A percentile compares a stretch with the other conserved stretches of the same genome.
Evolutionary conservation across 2,888 invertebrate species (phyloP).

Genomic region (Hypselothyrea guttata): DNA sequence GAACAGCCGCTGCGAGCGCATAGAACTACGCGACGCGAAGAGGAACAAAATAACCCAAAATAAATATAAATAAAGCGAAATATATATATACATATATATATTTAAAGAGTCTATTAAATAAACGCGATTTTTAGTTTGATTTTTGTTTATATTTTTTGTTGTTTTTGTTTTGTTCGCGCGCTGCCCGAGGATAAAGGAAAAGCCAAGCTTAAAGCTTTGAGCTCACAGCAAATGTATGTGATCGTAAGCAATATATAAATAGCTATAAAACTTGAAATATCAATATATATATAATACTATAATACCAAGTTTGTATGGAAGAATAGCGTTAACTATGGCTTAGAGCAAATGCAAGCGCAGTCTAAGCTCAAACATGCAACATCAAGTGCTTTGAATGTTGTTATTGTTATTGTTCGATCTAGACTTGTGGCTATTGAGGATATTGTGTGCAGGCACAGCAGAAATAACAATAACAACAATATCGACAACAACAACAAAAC

Average conservation of each 20-base stretch:
- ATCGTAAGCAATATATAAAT: too few species aligned
- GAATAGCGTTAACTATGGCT: background rate
- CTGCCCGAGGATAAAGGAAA: constrained; percentile 7
- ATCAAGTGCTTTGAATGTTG: constrained; percentile 1
- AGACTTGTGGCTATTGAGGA: constrained; percentile 6
- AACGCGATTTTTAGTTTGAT: constrained; percentile 8
- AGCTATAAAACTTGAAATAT: background rate
- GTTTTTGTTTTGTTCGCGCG: constrained; percentile 24
- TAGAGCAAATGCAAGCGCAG: too few species aligned
- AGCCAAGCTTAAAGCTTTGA: constrained; percentile 9
- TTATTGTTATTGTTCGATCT: constrained; percentile 1
- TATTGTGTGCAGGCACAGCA: constrained; percentile 46
- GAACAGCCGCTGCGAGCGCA: constrained; percentile 69
- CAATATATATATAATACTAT: background rate
- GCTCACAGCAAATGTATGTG: constrained; percentile 42
- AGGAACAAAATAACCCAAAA: constrained; percentile 7
- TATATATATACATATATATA: constrained; percentile 1
- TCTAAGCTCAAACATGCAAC: too few species aligned
- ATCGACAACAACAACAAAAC: constrained; percentile 39
- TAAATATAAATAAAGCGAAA: background rate
- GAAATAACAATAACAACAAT: constrained; percentile 27
- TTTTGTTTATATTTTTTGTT: constrained; percentile 9
- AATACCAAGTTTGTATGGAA: background rate
- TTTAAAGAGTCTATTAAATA: constrained; percentile 2
- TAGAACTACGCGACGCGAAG: constrained; percentile 50